phyloP scores from a whole-genome alignment of 2,113 vertebrate genomes.

The Eulemur rufifrons region DNA sequence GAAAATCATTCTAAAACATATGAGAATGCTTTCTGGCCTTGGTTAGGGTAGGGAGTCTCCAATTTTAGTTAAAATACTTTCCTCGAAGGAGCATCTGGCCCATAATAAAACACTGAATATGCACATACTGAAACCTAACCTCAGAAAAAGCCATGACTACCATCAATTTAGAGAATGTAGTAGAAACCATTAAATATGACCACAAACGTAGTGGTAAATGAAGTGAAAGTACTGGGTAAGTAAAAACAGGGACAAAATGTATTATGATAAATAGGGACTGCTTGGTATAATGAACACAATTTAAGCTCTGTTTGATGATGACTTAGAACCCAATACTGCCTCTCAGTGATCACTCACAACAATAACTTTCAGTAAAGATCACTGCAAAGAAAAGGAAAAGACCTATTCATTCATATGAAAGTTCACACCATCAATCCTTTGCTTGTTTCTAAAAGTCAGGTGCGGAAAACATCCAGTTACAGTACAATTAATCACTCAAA shows the following conservation, averaged over 20 bases:
- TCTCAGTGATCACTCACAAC: neutral
- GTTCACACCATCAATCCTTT: neutral
- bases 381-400: neutral
- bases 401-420: neutral
- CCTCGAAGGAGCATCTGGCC: neutral
- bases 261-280: neutral
- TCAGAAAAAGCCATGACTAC: neutral
- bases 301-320: neutral
- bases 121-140: neutral
- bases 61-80: constrained; percentile 21
- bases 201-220: neutral
- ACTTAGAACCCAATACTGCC: neutral
- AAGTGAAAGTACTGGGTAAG: neutral
- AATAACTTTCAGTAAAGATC: neutral
- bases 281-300: neutral
- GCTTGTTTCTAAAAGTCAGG: neutral
- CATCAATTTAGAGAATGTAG: neutral
- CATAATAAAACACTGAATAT: neutral
- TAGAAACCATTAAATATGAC: neutral
- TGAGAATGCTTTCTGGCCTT: neutral
- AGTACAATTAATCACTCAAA: neutral
- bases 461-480: neutral
- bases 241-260: neutral
- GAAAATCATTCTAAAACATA: neutral
- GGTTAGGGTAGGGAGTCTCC: neutral